Conservation (phyloP, 2,113 vertebrate genomes). For the Aphelocoma coerulescens region DNA sequence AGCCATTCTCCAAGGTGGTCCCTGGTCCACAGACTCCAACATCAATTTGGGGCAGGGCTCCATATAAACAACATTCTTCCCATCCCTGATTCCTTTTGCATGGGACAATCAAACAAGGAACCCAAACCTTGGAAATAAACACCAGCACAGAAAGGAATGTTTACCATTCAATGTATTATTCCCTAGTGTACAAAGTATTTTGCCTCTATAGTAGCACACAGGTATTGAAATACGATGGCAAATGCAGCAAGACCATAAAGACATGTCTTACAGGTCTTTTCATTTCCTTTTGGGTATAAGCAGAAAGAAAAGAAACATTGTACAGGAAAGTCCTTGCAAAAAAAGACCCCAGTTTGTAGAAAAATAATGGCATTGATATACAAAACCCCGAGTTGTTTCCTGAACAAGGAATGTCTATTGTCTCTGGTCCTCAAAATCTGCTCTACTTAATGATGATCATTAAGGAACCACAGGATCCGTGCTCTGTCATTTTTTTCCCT, state of each 20-base stretch:
- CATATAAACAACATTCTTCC: neutral
- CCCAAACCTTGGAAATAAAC: neutral
- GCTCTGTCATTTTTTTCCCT: slow-evolving; percentile 12
- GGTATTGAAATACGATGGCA: slow-evolving; percentile 37
- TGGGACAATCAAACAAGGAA: neutral
- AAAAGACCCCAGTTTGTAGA: slow-evolving; percentile 29
- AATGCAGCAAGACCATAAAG: slow-evolving; percentile 41
- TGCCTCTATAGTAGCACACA: slow-evolving; percentile 46
- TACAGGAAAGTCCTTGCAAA: slow-evolving; percentile 65
- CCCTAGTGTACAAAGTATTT: slow-evolving; percentile 59
- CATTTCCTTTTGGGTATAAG: slow-evolving; percentile 30
- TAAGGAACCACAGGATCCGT: slow-evolving; percentile 25
- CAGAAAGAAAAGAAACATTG: slow-evolving; percentile 53
- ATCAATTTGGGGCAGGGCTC: neutral
- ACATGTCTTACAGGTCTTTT: neutral
- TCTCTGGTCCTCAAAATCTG: slow-evolving; percentile 28
- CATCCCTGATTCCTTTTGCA: neutral
- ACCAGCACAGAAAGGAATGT: neutral
- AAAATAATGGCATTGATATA: slow-evolving; percentile 48
- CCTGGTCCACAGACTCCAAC: neutral
- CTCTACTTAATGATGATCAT: neutral
- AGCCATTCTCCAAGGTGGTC: neutral
- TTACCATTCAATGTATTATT: slow-evolving; percentile 58
- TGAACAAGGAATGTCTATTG: slow-evolving; percentile 20
- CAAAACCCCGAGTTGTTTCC: slow-evolving; percentile 24